A percentile compares a stretch with the other conserved stretches of the same genome.
Evolutionary conservation across 2,888 invertebrate species (phyloP).

Genomic region (Ernsta delagoae): DNA sequence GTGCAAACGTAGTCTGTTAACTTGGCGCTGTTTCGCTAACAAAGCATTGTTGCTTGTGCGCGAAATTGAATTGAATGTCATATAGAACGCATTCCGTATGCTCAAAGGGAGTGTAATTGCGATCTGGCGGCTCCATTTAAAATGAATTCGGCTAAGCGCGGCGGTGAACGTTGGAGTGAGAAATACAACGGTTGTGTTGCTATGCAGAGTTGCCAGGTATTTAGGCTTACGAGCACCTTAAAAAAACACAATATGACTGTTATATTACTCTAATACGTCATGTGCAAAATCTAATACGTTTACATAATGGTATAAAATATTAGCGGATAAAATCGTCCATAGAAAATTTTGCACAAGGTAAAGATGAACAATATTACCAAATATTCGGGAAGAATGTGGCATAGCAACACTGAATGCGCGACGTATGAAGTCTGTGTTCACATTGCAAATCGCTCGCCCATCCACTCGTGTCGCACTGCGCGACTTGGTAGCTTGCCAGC

Average conservation of each 20-base stretch:
- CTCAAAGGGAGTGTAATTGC: conserved; percentile 83
- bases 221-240: background rate
- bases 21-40: conserved; percentile 63
- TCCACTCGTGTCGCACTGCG: conserved; percentile 73
- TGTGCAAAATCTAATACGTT: too few species aligned
- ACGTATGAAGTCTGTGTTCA: conserved; percentile 49
- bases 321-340: too few species aligned
- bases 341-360: background rate
- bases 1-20: conserved; percentile 54
- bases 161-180: conserved; percentile 50
- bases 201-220: conserved; percentile 38
- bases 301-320: too few species aligned
- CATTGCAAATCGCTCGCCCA: conserved; percentile 53
- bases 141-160: conserved; percentile 72
- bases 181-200: conserved; percentile 18
- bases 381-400: background rate
- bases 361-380: conserved; percentile 1
- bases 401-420: conserved; percentile 35
- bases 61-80: conserved; percentile 81
- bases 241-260: background rate
- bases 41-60: conserved; percentile 73
- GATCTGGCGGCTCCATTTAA: conserved; percentile 79
- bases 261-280: too few species aligned
- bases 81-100: conserved; percentile 75
- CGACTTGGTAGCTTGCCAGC: conserved; percentile 79